Base-by-base conservation (phyloP, 1,140 invertebrate species). In the Leptinotarsa defecta region DNA sequence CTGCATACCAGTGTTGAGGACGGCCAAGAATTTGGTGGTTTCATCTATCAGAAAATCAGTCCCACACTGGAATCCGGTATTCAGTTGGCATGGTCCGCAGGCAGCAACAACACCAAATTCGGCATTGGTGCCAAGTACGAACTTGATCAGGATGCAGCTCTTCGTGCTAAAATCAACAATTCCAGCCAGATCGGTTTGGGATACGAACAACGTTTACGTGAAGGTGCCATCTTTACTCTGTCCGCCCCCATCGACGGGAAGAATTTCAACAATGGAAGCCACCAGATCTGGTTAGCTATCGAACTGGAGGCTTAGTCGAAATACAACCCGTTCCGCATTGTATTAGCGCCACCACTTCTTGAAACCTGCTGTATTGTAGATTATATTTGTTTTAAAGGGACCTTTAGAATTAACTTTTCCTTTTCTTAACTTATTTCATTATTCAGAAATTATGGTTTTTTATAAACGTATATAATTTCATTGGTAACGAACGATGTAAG, bases 191-290 rank as follows among this genome's bases (percentile, higher is more conserved):
- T 99, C 84, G 97, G 97, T 82, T 90, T 99, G 81, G 95, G 96
- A 68, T 98, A 97, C 85, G 94, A 96, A 86, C 97, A 98, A 86
- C 95, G 93, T 86, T 87, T 99, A 68, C 92, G 95, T 81, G 93
- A 96, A 85, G 96, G 96, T 93, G 92, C 99, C 73, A 94, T 93
- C 80, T 86, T 98, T 74, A 96, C 94, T 62, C 88, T 99, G 79
- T 98, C 96, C 48, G 91, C 95, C 49, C 91, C 97, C 81, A 93
- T 99, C 84, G 96, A 99, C 87, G 96, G 94, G 64, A 98, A 98
- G 90, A 98, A 98, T 89, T 97, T 99, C 89, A 97, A 97, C 86
- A 94, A 94, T 80, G 97, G 97, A 79, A 96, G 97, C 74, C 97
- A 99, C 90, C 98, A 98, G 87, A 89, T 98, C 78, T 96, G 97